A percentile compares a stretch with the other conserved stretches of the same genome.
These are phyloP conservation scores for Ectobius pallidus DNA, from an alignment of 2,888 invertebrate genomes.

Conservation along the genomic window DNA sequence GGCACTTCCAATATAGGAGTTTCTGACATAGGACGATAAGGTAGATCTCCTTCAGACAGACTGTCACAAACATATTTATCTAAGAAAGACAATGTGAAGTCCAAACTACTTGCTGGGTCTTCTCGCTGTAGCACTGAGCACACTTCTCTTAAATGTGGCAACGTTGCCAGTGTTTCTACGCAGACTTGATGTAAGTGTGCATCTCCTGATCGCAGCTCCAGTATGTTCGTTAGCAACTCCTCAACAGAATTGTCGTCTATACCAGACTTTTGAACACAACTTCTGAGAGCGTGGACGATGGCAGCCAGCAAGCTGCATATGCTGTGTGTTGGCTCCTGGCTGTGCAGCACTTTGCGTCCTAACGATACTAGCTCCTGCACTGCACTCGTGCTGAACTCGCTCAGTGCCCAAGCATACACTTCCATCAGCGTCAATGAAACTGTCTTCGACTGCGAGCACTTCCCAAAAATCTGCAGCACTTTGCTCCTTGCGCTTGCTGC, in stretches of 20 bases:
- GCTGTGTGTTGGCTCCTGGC: conserved; percentile 5
- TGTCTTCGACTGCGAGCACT: conserved; percentile 36
- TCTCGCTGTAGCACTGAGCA: conserved; percentile 3
- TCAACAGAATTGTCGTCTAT: not conserved
- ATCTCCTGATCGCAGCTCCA: conserved; percentile 1
- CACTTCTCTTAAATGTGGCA: conserved; percentile 4
- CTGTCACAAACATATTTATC: conserved; percentile 29
- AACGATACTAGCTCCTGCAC: conserved; percentile 18
- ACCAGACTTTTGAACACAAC: not conserved
- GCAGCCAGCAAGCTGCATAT: conserved; percentile 12
- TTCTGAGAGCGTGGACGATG: not conserved
- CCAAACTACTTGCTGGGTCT: conserved; percentile 2
- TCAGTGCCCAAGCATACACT: conserved; percentile 38
- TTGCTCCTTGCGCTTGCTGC: conserved; percentile 2
- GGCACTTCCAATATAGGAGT: not conserved
- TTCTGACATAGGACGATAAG: conserved; percentile 24
- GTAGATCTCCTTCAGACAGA: conserved; percentile 9
- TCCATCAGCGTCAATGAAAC: conserved; percentile 36
- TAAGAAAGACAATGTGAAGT: conserved; percentile 35
- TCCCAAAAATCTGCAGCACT: conserved; percentile 28
- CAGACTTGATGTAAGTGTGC: not conserved
- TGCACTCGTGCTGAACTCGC: conserved; percentile 1
- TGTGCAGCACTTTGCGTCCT: conserved; percentile 22
- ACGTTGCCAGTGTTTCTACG: not conserved
- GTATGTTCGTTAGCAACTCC: conserved; percentile 8